Evolutionary conservation across 2,888 invertebrate genomes (phyloP), one percentile per base, ranked within the genome.

Genomic region (Neuroscelio doddi): DNA sequence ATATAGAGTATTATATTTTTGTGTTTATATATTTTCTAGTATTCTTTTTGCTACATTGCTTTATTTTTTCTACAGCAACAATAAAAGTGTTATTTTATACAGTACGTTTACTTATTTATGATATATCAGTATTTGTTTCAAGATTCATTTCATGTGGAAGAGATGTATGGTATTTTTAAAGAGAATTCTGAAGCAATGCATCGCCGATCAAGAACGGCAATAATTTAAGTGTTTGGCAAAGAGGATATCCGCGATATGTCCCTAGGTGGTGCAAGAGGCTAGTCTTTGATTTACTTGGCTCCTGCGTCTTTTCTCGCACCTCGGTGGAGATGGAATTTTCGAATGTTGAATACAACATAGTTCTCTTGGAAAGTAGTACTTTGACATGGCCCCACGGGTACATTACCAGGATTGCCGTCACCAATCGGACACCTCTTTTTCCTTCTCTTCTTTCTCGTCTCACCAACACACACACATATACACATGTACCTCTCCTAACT

Each of bases 301-400:
- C 12, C 12, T 10, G 36, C 36, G 21, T 21, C 21, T 21, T 21
- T 21, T 21, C 21, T 21, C 21, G 21, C 21, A 21, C 21, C 2
- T 5, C 21, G 32, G 5, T 1, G 38, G 32, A 10, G 49, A 61
- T 52, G 47, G 61, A 57, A 65, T 44, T 61, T 14, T 10, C 26
- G 52, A 50, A 62, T 49, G 49, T 39, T 51, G 34, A 41, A 55
- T 45, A 16, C 36, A 36, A 15, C 41, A 47, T 56, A 26, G 42
- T 29, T 32, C 42, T 26, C 9, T 42, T 32, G 45, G 59, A 75
- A 73, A 68, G 79, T 74, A 77, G n/a, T n/a, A n/a, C 81, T 83
- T 82, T 82, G 82, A 82, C 77, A 70, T 65, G 78, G 77, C 80
- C 82, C 82, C 83, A 78, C 77, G 82, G 83, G 82, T 83, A 82